Conservation (phyloP, 1,140 invertebrate species). For the Sipha flava region DNA sequence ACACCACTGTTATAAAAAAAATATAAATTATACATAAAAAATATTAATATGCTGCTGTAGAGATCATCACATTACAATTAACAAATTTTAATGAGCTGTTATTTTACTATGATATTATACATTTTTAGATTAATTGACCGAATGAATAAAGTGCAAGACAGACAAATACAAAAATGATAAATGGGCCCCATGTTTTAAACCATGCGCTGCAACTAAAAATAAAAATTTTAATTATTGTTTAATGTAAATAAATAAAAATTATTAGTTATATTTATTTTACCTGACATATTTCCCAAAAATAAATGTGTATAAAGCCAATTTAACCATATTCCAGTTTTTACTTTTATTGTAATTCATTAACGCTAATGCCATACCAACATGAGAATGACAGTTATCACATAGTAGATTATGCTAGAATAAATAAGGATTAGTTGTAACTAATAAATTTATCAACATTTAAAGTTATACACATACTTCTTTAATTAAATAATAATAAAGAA, state of each 20-base stretch:
- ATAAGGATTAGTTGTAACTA: not conserved
- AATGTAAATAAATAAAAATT: not conserved
- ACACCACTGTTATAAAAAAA: no score
- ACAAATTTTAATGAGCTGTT: not conserved
- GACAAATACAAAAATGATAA: conserved; percentile 53
- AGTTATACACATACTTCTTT: not conserved
- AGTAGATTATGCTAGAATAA: conserved; percentile 78
- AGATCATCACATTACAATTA: not conserved
- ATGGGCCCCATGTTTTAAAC: conserved; percentile 83
- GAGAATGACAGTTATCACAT: conserved; percentile 98
- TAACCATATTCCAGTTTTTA: conserved; percentile 87
- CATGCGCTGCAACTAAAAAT: conserved; percentile 60
- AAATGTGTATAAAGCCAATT: conserved; percentile 70
- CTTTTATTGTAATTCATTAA: conserved; percentile 77
- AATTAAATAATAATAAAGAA: not conserved
- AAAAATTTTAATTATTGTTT: conserved; percentile 37
- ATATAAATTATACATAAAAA: not conserved
- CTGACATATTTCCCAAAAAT: conserved; percentile 76
- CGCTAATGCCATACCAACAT: conserved; percentile 91
- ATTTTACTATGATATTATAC: not conserved
- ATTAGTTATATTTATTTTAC: conserved; percentile 45
- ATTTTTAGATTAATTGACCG: not conserved
- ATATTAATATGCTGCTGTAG: not conserved
- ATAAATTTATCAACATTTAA: not conserved
- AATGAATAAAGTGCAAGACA: not conserved